Percentiles rank a stretch among this genome's conserved stretches.
Conservation (phyloP, 2,888 invertebrate species). For the Tetramorium bicarinatum region DNA sequence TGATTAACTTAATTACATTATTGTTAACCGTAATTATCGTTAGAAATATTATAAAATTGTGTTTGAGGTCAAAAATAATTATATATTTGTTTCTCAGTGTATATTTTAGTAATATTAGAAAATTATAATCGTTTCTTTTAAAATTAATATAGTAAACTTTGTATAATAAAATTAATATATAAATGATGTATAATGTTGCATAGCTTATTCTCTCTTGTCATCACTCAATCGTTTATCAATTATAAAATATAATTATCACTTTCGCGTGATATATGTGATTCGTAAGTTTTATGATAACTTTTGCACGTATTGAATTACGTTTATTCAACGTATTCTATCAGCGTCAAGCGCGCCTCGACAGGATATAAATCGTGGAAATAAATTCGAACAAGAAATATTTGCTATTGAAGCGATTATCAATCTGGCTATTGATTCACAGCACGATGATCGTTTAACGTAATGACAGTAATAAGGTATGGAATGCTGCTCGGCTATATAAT, state of each 20-base stretch:
- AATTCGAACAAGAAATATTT: conserved; percentile 10
- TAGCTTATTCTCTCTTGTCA: not conserved
- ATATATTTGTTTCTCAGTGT: too few species aligned
- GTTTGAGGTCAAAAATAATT: too few species aligned
- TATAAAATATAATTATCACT: not conserved
- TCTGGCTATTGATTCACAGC: conserved; percentile 58
- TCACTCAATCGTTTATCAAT: not conserved
- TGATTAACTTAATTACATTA: too few species aligned
- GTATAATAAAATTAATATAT: not conserved
- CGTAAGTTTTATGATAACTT: conserved; percentile 1
- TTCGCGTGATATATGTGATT: not conserved
- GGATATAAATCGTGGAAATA: conserved; percentile 54
- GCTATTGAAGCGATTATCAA: conserved; percentile 67
- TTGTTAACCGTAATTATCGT: too few species aligned
- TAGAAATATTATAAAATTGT: too few species aligned
- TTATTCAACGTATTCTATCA: conserved; percentile 2
- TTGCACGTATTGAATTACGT: conserved; percentile 5
- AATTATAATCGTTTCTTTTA: not conserved
- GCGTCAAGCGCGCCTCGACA: conserved; percentile 22
- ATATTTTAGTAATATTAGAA: not conserved
- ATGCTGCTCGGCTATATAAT: conserved; percentile 58
- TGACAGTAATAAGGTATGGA: conserved; percentile 63
- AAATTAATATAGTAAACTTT: not conserved
- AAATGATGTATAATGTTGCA: not conserved
- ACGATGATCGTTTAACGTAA: conserved; percentile 69